These are phyloP conservation scores for Athalia cordata DNA, from an alignment of 2,888 invertebrate genomes.

Conservation along the genomic window DNA sequence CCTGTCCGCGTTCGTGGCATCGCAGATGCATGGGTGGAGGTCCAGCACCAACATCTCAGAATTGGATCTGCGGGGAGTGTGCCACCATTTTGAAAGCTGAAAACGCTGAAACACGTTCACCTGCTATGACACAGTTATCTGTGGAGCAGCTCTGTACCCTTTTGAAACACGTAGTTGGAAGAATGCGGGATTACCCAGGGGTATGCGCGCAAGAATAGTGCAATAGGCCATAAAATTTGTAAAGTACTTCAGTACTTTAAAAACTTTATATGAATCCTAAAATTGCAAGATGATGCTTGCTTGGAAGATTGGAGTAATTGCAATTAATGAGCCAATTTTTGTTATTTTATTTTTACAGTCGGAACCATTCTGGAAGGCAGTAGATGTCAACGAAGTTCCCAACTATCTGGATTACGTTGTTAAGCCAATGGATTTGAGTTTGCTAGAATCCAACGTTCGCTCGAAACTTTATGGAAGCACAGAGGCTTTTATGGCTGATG, in stretches of 20 bases:
- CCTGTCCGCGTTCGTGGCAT: constrained; percentile 92
- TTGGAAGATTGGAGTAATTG: neutral
- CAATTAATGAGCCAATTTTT: too few relatives aligned
- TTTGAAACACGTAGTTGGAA: constrained; percentile 85
- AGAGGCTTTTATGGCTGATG: constrained; percentile 91
- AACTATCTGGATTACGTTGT: constrained; percentile 89
- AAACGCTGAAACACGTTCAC: constrained; percentile 82
- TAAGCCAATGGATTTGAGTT: constrained; percentile 89
- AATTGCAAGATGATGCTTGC: neutral
- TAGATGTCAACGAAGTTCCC: constrained; percentile 82
- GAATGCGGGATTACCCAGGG: constrained; percentile 88
- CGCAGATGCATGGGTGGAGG: constrained; percentile 81
- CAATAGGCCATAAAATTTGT: constrained; percentile 3
- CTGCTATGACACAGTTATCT: constrained; percentile 83
- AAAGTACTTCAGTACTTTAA: neutral
- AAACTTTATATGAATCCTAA: neutral
- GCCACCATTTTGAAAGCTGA: constrained; percentile 83
- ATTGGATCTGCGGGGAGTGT: constrained; percentile 95
- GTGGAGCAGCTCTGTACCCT: constrained; percentile 86
- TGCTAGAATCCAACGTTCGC: constrained; percentile 85
- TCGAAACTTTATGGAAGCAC: constrained; percentile 88
- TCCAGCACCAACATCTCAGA: constrained; percentile 74
- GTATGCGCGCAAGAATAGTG: constrained; percentile 77
- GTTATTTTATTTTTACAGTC: constrained; percentile 75
- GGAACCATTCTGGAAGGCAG: constrained; percentile 86